Base-by-base conservation (phyloP, 2,888 invertebrate genomes). In the Stratiomys singularior region DNA sequence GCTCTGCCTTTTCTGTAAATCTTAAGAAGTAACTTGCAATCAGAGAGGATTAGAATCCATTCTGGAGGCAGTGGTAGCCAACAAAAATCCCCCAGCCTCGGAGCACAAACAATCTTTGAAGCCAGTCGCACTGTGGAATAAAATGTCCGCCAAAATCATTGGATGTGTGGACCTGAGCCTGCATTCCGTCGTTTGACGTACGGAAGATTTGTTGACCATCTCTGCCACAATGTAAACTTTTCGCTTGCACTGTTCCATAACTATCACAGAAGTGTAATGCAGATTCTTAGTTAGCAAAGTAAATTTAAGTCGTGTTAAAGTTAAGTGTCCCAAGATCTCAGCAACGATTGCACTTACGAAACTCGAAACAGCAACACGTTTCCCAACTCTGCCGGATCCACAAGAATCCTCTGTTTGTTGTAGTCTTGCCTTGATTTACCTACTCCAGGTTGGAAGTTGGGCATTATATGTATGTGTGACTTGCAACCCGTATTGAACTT, bases 281-380 rank as follows among this genome's bases (percentile, higher is more conserved):
- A 69, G 46, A 69, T 23, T 21, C 46, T 46, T 2, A 67, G 67
- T 23, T 47, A 18, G 69, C 47, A 69, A 25, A 46, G 47, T 69
- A 69, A 69, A 69, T 47, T 69, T 69, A 46, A 69, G 69, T 69
- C 47, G 46, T 47, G 69, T 69, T 47, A 27, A 27, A 69, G 69
- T 69, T 69, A 69, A 69, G 69, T 69, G 69, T 69, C 69, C 46
- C 69, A 69, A 69, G 69, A 69, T 69, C 69, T 47, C 21, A 47
- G 11, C 15, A 69, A 18, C 46, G 69, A 69, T 69, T 69, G 44
- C 21, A 47, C 1, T 46, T 15, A 69, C 25, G 15, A 69, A n/a
- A 69, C 7, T 44, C 9, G 30, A 11, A 69, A 23, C 69, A 69
- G 25, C 27, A 69, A 46, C 46, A 69, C 25, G 46, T 69, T 69